These are phyloP conservation scores for Eurytoma adleriae DNA, from an alignment of 2,888 invertebrate species.

Conservation along the genomic window DNA sequence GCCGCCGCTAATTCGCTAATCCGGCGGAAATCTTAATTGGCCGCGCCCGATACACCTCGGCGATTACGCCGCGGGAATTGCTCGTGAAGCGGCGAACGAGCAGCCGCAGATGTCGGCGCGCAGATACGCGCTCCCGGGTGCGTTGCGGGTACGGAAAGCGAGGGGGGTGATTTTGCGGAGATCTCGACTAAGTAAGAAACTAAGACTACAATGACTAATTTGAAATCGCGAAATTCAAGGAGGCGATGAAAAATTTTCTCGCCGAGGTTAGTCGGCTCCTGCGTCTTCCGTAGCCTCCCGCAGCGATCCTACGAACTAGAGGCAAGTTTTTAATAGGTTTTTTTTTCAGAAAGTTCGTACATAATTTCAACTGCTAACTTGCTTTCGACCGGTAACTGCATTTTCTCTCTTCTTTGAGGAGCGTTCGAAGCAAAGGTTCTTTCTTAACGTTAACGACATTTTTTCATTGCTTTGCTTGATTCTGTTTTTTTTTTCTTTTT, in stretches of 20 bases:
- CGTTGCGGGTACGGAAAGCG: not conserved
- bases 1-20: not conserved
- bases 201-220: not conserved
- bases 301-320: not conserved
- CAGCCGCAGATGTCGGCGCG: not conserved
- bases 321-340: conserved; percentile 35
- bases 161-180: not conserved
- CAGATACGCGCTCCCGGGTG: not conserved
- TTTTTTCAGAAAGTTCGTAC: conserved; percentile 17
- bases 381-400: conserved; percentile 1
- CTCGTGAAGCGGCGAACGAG: not conserved
- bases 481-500: not conserved
- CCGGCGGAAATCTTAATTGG: conserved; percentile 14
- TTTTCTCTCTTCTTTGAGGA: not conserved
- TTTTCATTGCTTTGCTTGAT: not conserved
- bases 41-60: not conserved
- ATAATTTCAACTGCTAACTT: conserved; percentile 36
- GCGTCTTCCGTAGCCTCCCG: not conserved
- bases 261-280: not conserved
- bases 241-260: not conserved
- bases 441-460: conserved; percentile 24
- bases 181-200: not conserved
- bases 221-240: not conserved
- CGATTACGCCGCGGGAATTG: not conserved
- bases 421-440: not conserved